A percentile compares a stretch with the other conserved stretches of the same genome.
phyloP scores from a whole-genome alignment of 1,140 invertebrate genomes.

The Drosophila biarmipes region DNA sequence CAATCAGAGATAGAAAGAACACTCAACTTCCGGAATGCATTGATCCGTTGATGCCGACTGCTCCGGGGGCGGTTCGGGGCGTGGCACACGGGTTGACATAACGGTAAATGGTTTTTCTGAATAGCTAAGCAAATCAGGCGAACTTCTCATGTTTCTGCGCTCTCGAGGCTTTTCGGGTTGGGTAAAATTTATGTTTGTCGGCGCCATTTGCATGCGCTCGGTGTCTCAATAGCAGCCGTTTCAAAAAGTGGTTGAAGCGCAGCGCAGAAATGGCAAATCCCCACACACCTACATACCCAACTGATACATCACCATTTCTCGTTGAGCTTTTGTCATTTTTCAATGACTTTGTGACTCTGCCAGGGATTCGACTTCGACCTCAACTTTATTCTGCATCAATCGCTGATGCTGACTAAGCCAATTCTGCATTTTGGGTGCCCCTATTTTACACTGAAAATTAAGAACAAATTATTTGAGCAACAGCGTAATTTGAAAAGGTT shows the following conservation, averaged over 20 bases:
- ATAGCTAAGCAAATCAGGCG: constrained; percentile 71
- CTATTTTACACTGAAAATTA: constrained; percentile 9
- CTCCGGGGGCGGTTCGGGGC: neutral
- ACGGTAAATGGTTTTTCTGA: constrained; percentile 75
- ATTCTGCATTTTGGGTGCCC: constrained; percentile 17
- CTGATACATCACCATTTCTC: constrained; percentile 43
- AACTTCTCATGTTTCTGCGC: constrained; percentile 31
- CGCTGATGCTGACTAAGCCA: constrained; percentile 50
- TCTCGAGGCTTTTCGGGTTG: constrained; percentile 6
- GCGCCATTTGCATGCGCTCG: constrained; percentile 40
- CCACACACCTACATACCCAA: constrained; percentile 3
- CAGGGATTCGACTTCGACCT: constrained; percentile 34
- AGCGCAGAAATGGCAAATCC: constrained; percentile 8
- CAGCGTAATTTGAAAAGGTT: too few species aligned
- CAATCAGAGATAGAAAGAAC: constrained; percentile 61
- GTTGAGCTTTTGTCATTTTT: constrained; percentile 59
- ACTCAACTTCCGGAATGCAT: constrained; percentile 60
- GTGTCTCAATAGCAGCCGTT: constrained; percentile 43
- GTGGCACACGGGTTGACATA: constrained; percentile 35
- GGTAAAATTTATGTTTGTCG: constrained; percentile 41
- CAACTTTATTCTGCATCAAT: constrained; percentile 38
- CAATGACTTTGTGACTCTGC: constrained; percentile 47
- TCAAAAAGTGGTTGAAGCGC: constrained; percentile 51
- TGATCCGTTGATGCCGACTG: constrained; percentile 37
- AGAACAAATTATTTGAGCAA: too few species aligned